Evolutionary conservation across 1,140 invertebrate species (phyloP).

Genomic region (Venustaconcha ellipsiformis): DNA sequence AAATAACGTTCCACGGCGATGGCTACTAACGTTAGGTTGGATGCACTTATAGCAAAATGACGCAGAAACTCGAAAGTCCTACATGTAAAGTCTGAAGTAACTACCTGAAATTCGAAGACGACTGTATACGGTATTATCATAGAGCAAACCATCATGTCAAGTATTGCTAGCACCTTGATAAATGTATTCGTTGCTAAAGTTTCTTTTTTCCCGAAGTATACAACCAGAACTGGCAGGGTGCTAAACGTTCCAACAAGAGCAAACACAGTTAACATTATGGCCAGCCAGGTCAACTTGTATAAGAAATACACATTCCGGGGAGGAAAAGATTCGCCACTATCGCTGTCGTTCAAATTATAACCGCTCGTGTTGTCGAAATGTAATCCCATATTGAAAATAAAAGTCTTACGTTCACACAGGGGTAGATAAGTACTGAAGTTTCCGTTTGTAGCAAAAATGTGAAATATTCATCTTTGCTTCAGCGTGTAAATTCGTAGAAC

Average conservation of each 20-base stretch:
- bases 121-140: slow-evolving; percentile 55
- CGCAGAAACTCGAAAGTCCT: slow-evolving; percentile 47
- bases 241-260: slow-evolving; percentile 48
- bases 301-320: no score
- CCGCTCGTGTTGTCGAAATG: no score
- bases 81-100: slow-evolving; percentile 45
- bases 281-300: no score
- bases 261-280: slow-evolving; percentile 37
- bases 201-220: slow-evolving; percentile 46
- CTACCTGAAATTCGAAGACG: slow-evolving; percentile 50
- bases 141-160: slow-evolving; percentile 50
- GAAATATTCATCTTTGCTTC: no score
- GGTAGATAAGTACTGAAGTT: no score
- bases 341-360: no score
- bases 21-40: slow-evolving; percentile 51
- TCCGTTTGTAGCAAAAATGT: no score
- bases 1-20: slow-evolving; percentile 52
- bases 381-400: no score
- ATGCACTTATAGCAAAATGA: slow-evolving; percentile 46
- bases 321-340: no score
- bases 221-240: slow-evolving; percentile 51
- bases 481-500: no score
- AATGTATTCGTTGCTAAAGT: slow-evolving; percentile 49
- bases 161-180: slow-evolving; percentile 48
- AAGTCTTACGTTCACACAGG: no score